A percentile compares a stretch with the other conserved stretches of the same genome.
These are phyloP conservation scores for Hemicentrotus pulcherrimus DNA, from an alignment of 35 echinoderm and acorn worm genomes.

Conservation along the genomic window DNA sequence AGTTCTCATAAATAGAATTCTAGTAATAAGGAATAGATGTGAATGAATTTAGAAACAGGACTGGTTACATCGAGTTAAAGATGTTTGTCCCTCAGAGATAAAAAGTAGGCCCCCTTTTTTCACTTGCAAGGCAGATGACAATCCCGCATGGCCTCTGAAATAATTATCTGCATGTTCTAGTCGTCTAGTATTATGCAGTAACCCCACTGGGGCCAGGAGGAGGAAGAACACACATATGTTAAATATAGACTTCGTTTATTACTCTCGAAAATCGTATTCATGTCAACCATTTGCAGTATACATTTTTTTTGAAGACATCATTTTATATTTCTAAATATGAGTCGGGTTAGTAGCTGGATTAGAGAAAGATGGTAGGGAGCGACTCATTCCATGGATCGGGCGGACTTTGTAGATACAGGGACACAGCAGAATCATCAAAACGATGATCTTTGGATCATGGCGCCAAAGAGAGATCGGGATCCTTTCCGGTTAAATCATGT, in stretches of 20 bases:
- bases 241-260: neutral
- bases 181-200: neutral
- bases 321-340: too few relatives aligned
- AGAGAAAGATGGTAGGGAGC: too few relatives aligned
- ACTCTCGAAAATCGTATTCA: neutral
- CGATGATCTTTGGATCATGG: too few relatives aligned
- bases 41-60: neutral
- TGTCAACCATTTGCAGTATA: neutral
- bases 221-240: neutral
- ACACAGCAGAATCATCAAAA: too few relatives aligned
- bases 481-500: too few relatives aligned
- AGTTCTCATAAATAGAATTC: neutral
- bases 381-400: too few relatives aligned
- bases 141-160: neutral
- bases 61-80: neutral
- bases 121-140: neutral
- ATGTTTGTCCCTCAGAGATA: neutral
- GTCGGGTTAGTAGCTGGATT: too few relatives aligned
- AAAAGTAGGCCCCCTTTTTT: neutral
- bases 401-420: too few relatives aligned
- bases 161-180: neutral
- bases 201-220: neutral
- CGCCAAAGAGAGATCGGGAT: too few relatives aligned
- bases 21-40: neutral
- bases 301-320: neutral